Base-by-base conservation (phyloP, 2,888 invertebrate species). In the Pegoplata infirma region DNA sequence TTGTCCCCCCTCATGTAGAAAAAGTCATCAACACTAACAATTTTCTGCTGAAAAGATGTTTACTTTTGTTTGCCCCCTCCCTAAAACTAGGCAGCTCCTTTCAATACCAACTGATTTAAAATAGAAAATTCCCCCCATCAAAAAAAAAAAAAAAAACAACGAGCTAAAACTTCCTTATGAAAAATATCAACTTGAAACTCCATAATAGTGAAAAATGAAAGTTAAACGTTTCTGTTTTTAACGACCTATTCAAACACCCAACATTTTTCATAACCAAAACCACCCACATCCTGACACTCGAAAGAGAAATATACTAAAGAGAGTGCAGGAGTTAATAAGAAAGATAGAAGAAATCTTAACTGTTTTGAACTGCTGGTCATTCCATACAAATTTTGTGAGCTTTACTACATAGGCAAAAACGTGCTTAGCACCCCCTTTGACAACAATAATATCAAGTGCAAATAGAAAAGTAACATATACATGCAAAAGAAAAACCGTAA, bases 201-300 rank as follows among this genome's bases (percentile, higher is more conserved):
- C 44, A 61, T 74, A 74, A 74, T 74, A 74, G 77, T 63, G 68
- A 69, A 76, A 74, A 72, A 80, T 73, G 76, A 76, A 80, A 80
- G 76, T 76, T 76, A 82, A 83, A 82, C 78, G 83, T 82, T 82
- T 83, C 84, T 81, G 82, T 82, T 82, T 76, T 79, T 82, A 82
- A 82, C 82, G 80, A 80, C 76, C 67, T 49, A 76, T 76, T 80
- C 63, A 76, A 80, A 40, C 46, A 46, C 32, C 14, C 32, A 64
- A 17, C 16, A 83, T 83, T 82, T 82, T 82, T 80, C 56, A 63
- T 69, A 58, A 49, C 55, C 36, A 40, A 21, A 58, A 55, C 12
- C 23, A 28, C n/a, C n/a, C n/a, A 23, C 2, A 10, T 53, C 23
- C n/a, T 12, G n/a, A n/a, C n/a, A n/a, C n/a, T n/a, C n/a, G n/a